These are phyloP conservation scores for Papilio polyxenes DNA, from an alignment of 1,140 invertebrate species.

Conservation along the genomic window DNA sequence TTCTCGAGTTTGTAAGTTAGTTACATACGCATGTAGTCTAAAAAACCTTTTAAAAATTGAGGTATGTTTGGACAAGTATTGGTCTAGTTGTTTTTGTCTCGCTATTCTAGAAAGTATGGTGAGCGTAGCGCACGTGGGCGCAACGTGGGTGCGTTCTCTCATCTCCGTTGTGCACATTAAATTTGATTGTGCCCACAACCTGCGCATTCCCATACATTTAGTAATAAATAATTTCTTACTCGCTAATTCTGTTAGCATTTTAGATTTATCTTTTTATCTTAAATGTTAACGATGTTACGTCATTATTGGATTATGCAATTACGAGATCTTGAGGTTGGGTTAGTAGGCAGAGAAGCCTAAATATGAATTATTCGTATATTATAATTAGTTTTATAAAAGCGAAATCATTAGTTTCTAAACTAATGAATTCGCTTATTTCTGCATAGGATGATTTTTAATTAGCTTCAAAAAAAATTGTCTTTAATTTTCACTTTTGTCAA, in stretches of 20 bases:
- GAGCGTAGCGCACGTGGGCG: constrained; percentile 55
- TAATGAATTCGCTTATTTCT: too few species aligned
- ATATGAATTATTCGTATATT: not conserved
- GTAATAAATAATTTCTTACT: constrained; percentile 49
- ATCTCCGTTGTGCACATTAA: constrained; percentile 65
- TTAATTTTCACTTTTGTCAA: too few species aligned
- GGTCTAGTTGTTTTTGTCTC: not conserved
- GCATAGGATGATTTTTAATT: too few species aligned
- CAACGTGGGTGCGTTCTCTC: constrained; percentile 60
- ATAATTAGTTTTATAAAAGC: too few species aligned
- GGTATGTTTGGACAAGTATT: too few species aligned
- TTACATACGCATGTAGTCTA: too few species aligned
- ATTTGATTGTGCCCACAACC: constrained; percentile 68
- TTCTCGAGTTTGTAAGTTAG: too few species aligned
- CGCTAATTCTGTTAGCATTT: constrained; percentile 44
- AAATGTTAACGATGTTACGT: constrained; percentile 36
- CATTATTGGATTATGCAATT: constrained; percentile 34
- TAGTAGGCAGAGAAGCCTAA: constrained; percentile 20
- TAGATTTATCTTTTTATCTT: constrained; percentile 49
- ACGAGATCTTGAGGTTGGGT: not conserved
- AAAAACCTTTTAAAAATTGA: too few species aligned
- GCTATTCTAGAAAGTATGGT: constrained; percentile 41
- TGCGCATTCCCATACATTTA: constrained; percentile 53
- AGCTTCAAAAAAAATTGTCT: too few species aligned
- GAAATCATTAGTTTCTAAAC: too few species aligned